Evolutionary conservation across 2,888 invertebrate species (phyloP).

Genomic region (Xanthorhoe designata): DNA sequence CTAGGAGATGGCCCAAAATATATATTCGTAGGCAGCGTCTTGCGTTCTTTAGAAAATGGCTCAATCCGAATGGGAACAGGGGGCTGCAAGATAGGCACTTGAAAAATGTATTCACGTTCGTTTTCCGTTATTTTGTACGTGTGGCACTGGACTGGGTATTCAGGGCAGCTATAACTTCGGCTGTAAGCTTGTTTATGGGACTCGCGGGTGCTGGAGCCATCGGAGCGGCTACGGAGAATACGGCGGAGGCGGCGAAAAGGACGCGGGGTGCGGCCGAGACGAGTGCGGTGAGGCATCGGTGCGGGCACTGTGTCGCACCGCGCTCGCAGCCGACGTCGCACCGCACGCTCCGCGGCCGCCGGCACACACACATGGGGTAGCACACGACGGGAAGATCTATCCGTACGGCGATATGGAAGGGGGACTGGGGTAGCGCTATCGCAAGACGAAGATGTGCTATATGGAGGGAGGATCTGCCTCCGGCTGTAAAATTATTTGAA

Average conservation of each 20-base stretch:
- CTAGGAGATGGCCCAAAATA: slow-evolving; percentile 43
- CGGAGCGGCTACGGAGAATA: slow-evolving; percentile 69
- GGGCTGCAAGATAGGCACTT: slow-evolving; percentile 47
- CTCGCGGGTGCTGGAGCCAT: slow-evolving; percentile 60
- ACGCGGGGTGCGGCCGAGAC: slow-evolving; percentile 57
- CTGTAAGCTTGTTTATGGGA: slow-evolving; percentile 60
- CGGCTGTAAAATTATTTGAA: slow-evolving; percentile 69
- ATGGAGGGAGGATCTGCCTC: slow-evolving; percentile 64
- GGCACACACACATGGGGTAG: slow-evolving; percentile 63
- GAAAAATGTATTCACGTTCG: slow-evolving; percentile 61
- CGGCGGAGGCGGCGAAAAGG: slow-evolving; percentile 60
- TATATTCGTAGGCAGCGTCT: slow-evolving; percentile 44
- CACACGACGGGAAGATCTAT: slow-evolving; percentile 52
- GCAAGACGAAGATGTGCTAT: slow-evolving; percentile 71
- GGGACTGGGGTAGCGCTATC: slow-evolving; percentile 70
- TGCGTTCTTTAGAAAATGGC: slow-evolving; percentile 40
- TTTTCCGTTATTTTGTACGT: slow-evolving; percentile 68
- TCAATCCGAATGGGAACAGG: slow-evolving; percentile 12
- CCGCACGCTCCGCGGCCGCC: slow-evolving; percentile 58
- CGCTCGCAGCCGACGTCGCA: slow-evolving; percentile 54
- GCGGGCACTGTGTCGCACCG: slow-evolving; percentile 42
- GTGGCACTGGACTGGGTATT: slow-evolving; percentile 61
- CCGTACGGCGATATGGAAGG: slow-evolving; percentile 48
- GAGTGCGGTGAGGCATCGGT: slow-evolving; percentile 50
- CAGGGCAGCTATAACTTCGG: slow-evolving; percentile 70